Evolutionary conservation across 2,113 vertebrate genomes (phyloP).

Genomic region (Stegostoma tigrinum): DNA sequence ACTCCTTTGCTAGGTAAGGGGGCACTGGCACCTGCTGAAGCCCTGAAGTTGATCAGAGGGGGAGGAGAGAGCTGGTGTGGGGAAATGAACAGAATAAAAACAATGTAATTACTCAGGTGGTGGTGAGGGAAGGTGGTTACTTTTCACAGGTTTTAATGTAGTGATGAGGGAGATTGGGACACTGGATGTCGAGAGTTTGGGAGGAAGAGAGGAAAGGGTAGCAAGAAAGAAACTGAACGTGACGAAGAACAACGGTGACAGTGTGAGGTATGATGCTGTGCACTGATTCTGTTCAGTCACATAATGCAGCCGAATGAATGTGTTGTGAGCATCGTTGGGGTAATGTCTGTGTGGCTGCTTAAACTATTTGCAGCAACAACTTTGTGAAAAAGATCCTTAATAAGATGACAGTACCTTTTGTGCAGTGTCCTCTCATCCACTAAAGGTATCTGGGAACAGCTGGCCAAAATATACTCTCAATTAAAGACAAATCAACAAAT

Average conservation of each 20-base stretch:
- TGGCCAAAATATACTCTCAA: slow-evolving; percentile 6
- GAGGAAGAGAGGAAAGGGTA: not conserved
- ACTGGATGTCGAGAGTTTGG: not conserved
- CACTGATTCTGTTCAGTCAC: not conserved
- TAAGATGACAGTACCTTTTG: not conserved
- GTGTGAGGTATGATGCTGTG: not conserved
- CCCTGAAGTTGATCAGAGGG: no score
- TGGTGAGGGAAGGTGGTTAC: no score
- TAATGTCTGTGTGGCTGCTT: not conserved
- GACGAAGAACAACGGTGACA: not conserved
- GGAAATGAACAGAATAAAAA: no score
- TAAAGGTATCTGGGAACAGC: not conserved
- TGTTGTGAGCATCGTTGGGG: not conserved
- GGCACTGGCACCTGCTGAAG: no score
- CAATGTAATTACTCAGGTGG: no score
- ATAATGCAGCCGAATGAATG: not conserved
- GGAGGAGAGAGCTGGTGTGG: no score
- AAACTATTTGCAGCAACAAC: not conserved
- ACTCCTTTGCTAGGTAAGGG: no score
- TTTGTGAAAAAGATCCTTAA: not conserved
- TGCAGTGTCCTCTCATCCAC: not conserved
- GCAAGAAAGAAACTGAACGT: not conserved
- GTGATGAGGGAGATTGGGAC: no score
- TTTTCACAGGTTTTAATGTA: no score
- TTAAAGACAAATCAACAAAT: not conserved